Evolutionary conservation across 1,140 invertebrate genomes (phyloP).

Genomic region (Procambarus virginalis): DNA sequence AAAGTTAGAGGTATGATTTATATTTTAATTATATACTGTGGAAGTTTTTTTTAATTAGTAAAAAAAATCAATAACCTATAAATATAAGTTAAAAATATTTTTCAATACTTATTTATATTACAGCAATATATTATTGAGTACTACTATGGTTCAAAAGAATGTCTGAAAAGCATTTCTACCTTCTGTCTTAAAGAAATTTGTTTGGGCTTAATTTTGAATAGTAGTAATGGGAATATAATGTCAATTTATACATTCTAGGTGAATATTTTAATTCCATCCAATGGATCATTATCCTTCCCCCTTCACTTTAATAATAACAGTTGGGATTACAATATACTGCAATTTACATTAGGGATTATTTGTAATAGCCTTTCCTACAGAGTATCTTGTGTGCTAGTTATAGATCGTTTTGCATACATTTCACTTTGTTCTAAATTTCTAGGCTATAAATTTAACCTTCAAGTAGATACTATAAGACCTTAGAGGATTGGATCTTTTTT

Average conservation of each 20-base stretch:
- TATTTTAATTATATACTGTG: no score
- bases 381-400: constrained; percentile 10
- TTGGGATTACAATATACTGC: not conserved
- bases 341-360: not conserved
- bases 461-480: constrained; percentile 8
- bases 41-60: no score
- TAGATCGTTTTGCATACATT: constrained; percentile 7
- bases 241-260: not conserved
- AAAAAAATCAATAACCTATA: no score
- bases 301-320: not conserved
- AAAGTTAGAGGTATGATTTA: no score
- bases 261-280: not conserved
- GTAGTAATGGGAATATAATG: not conserved
- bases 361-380: not conserved
- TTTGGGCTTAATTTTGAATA: not conserved
- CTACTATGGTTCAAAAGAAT: no score
- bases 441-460: constrained; percentile 25
- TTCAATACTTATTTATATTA: no score
- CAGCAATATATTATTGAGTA: no score
- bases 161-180: not conserved
- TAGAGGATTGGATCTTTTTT: not conserved
- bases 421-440: not conserved
- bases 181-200: not conserved
- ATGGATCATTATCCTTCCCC: not conserved
- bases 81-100: no score